Evolutionary conservation across 2,888 invertebrate species (phyloP), one percentile per base, ranked within the genome.

Genomic region (Geophilus truncorum): DNA sequence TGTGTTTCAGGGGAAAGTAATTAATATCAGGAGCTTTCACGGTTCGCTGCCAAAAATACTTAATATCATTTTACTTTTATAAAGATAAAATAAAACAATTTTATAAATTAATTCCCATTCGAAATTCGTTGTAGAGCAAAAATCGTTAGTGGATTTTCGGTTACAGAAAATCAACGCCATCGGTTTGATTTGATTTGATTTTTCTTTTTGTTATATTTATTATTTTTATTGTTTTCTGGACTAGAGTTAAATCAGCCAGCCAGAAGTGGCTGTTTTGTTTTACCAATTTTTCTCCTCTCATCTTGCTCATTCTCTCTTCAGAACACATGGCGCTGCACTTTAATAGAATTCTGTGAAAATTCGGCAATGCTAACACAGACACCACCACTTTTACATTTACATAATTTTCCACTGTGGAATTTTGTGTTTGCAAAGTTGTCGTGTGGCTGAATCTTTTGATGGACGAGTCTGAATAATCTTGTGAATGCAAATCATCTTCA

Each of bases 401-500:
- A 70, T 70, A 70, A 70, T 70, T 70, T 70, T n/a, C 70, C 70
- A 70, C 70, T 70, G 70, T 70, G 28, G 70, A 70, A 70, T 70
- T 70, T 70, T 70, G 70, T 70, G 70, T 70, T 70, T 70, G 70
- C 23, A 70, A 70, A 70, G 25, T 70, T 70, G 70, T 70, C 70
- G 70, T 28, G 70, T 70, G 70, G 23, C 70, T 70, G 70, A 70
- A 70, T 70, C 70, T 70, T 28, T 70, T 70, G 70, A 70, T 70
- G 70, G 70, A 70, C 70, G 70, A 70, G 70, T 28, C 28, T 70
- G 70, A 70, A 25, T 70, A 70, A 70, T 70, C 70, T 70, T 23
- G 70, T 70, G 70, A 70, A 70, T 70, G 70, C 70, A 70, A 70
- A 70, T 70, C 70, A 70, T 70, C 70, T 70, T 70, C 70, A 70